These are phyloP conservation scores for Opisthograptis luteolata DNA, from an alignment of 2,888 invertebrate genomes.

Conservation along the genomic window DNA sequence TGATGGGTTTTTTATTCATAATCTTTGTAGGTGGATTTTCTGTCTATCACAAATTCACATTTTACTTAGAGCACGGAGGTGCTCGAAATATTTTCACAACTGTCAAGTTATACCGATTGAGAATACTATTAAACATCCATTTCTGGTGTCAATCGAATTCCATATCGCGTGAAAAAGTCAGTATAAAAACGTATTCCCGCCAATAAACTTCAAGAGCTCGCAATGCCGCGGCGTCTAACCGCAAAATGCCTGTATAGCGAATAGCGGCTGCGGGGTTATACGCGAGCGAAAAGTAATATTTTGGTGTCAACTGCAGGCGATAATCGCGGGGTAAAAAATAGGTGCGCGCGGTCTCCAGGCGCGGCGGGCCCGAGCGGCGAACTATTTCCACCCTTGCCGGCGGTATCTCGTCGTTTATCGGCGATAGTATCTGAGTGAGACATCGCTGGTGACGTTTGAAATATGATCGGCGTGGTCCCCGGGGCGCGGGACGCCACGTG, in stretches of 20 bases:
- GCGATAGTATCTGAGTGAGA: constrained; percentile 84
- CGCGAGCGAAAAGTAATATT: constrained; percentile 79
- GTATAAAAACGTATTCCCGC: constrained; percentile 61
- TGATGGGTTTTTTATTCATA: neutral
- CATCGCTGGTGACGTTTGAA: constrained; percentile 84
- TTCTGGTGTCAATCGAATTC: constrained; percentile 47
- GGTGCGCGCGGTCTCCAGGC: constrained; percentile 51
- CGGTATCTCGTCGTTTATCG: constrained; percentile 78
- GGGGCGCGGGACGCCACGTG: constrained; percentile 78
- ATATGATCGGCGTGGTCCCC: constrained; percentile 82
- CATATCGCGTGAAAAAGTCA: constrained; percentile 52
- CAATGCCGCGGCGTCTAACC: constrained; percentile 55
- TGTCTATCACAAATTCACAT: neutral
- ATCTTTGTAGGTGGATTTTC: too few relatives aligned
- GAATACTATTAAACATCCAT: constrained; percentile 37
- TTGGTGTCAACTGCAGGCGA: constrained; percentile 83
- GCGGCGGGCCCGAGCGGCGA: constrained; percentile 39
- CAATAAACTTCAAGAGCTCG: constrained; percentile 74
- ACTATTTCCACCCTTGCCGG: constrained; percentile 79
- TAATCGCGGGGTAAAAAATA: constrained; percentile 82
- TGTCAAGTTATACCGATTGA: constrained; percentile 30
- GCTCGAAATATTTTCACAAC: constrained; percentile 18
- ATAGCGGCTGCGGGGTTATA: constrained; percentile 43
- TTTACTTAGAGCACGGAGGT: neutral
- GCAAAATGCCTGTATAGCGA: constrained; percentile 68